Evolutionary conservation across 2,113 vertebrate genomes (phyloP).

Genomic region (Scophthalmus maximus): DNA sequence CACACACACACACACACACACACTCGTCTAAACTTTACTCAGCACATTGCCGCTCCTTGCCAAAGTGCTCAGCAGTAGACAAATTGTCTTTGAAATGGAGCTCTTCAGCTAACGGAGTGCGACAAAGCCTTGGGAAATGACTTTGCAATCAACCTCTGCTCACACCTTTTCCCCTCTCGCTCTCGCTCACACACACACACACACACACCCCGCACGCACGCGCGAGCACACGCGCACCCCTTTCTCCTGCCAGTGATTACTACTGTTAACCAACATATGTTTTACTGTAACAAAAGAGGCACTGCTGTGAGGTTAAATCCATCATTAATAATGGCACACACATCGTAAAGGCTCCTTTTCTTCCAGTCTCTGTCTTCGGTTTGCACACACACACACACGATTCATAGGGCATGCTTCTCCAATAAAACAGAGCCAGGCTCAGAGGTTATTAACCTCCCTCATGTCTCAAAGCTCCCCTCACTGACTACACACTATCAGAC

Average conservation of each 20-base stretch:
- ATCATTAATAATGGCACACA: conserved; percentile 15
- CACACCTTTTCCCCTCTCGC: conserved; percentile 52
- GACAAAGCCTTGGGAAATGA: conserved; percentile 68
- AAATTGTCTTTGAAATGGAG: conserved; percentile 72
- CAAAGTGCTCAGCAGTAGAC: conserved; percentile 61
- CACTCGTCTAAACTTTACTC: background rate
- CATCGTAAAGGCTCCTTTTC: background rate
- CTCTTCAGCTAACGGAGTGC: conserved; percentile 64
- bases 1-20: conserved; percentile 5
- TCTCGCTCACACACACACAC: conserved; percentile 17
- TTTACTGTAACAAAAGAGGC: conserved; percentile 31
- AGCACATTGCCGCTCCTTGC: conserved; percentile 40
- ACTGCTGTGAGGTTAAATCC: conserved; percentile 16
- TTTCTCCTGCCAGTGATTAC: conserved; percentile 18
- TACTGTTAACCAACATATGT: conserved; percentile 35
- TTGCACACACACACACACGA: conserved; percentile 17
- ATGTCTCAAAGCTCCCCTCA: conserved; percentile 32
- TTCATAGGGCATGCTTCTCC: conserved; percentile 11
- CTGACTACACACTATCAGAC: conserved; percentile 20
- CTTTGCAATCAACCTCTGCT: conserved; percentile 68
- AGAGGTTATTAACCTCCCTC: conserved; percentile 44
- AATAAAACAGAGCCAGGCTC: conserved; percentile 27
- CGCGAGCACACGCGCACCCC: background rate
- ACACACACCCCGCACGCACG: background rate
- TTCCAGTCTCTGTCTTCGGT: background rate